These are phyloP conservation scores for Mobula hypostoma DNA, from an alignment of 2,113 vertebrate genomes.

Conservation along the genomic window DNA sequence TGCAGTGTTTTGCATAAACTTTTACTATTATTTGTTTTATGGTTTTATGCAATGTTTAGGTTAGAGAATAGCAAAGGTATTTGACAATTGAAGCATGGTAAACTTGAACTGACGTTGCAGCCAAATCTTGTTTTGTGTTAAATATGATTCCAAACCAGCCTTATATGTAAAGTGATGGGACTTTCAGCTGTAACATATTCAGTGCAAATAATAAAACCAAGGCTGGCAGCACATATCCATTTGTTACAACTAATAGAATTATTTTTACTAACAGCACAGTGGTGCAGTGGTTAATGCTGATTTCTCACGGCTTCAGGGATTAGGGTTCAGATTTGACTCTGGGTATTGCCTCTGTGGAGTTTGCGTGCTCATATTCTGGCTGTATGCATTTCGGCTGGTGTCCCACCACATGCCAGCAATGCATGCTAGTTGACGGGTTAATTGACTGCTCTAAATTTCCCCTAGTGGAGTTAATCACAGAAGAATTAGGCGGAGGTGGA, in stretches of 20 bases:
- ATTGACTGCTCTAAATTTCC: too few relatives aligned
- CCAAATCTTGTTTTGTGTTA: not conserved
- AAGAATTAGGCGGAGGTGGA: too few relatives aligned
- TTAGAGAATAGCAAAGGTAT: not conserved
- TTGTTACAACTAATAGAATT: not conserved
- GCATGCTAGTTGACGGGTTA: too few relatives aligned
- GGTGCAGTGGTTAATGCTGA: too few relatives aligned
- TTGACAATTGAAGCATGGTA: not conserved
- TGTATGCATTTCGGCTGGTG: too few relatives aligned
- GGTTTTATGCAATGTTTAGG: not conserved
- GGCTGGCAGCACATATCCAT: not conserved
- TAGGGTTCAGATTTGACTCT: too few relatives aligned
- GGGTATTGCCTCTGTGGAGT: too few relatives aligned
- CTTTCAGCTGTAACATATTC: not conserved
- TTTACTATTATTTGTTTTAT: not conserved
- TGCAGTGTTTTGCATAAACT: not conserved
- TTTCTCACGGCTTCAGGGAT: too few relatives aligned
- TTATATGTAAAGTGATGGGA: not conserved
- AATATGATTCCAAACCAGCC: not conserved
- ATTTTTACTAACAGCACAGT: too few relatives aligned
- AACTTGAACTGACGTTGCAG: not conserved
- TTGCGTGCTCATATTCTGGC: too few relatives aligned
- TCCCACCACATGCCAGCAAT: too few relatives aligned
- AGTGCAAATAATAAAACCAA: conserved; percentile 7
- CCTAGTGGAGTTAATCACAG: too few relatives aligned